Base-by-base conservation (phyloP, 2,888 invertebrate species). In the Seira musarum region DNA sequence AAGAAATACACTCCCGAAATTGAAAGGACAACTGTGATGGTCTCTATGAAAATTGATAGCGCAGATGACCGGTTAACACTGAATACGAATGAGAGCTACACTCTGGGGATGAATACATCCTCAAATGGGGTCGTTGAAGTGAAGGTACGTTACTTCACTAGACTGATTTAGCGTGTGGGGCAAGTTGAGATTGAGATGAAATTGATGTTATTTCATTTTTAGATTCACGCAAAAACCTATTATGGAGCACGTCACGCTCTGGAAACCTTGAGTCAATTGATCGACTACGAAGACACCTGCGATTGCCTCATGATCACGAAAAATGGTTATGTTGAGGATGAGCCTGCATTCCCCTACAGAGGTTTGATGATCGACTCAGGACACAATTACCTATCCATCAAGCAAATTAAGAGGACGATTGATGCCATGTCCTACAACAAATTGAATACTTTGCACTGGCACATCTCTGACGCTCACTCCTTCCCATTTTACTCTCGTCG, bases 401-500 rank as follows among this genome's bases (percentile, higher is more conserved):
- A 88, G 15, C 91, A 91, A 64, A 93, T 96, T 21, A 91, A 92
- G 86, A 92, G 91, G 84, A 94, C 94, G 65, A 90, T 97, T 84
- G 94, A 96, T 87, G 96, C 93, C 1, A 95, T 98, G 94, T 93
- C 94, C 0, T 92, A 94, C 19, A 93, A 93, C 67, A 98, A 98
- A 89, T 89, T 98, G 90, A 98, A 98, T 88, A 94, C 96, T 0
- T 92, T 98, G 63, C 98, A 98, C 88, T 98, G 97, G 97, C 95
- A 96, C 88, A 93, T 93, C 0, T 94, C 95, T 0, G 98, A 98
- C 89, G 93, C 95, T 0, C 97, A 97, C 85, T 96, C 97, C 87
- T 98, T 97, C 89, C 97, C 98, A 0, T 90, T 96, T 87, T 93
- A 94, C 87, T 93, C 94, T 0, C 90, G 91, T n/a, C 90, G 93